phyloP scores from a whole-genome alignment of 2,888 invertebrate genomes.

The Caprella mutica region DNA sequence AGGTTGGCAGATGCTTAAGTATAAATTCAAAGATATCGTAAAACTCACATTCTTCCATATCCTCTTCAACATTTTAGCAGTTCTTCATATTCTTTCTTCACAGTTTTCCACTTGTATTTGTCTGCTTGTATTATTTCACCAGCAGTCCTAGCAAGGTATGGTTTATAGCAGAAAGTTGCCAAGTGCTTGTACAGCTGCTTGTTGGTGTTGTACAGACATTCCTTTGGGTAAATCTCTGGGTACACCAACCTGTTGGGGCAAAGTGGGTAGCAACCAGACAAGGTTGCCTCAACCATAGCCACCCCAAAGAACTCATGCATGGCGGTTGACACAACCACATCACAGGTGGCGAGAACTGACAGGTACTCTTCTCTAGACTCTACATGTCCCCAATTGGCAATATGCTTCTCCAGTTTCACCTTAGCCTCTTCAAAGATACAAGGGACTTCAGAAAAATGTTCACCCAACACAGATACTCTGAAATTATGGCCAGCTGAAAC shows the following conservation, averaged over 20 bases:
- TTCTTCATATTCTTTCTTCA: too few relatives aligned
- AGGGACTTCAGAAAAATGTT: slow-evolving; percentile 51
- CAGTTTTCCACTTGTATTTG: too few relatives aligned
- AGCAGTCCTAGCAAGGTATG: slow-evolving; percentile 39
- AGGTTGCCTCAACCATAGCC: slow-evolving; percentile 59
- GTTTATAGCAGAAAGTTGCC: slow-evolving; percentile 44
- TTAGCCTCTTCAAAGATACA: slow-evolving; percentile 50
- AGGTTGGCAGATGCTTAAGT: too few relatives aligned
- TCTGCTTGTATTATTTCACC: too few relatives aligned
- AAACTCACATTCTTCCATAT: too few relatives aligned
- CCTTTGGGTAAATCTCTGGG: slow-evolving; percentile 55
- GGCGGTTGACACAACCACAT: slow-evolving; percentile 60
- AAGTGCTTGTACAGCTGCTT: slow-evolving; percentile 50
- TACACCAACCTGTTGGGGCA: slow-evolving; percentile 58
- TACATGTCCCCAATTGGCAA: slow-evolving; percentile 33
- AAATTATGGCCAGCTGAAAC: slow-evolving; percentile 48
- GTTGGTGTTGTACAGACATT: slow-evolving; percentile 51
- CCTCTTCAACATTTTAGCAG: too few relatives aligned
- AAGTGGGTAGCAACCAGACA: slow-evolving; percentile 57
- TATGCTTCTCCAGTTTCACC: slow-evolving; percentile 39
- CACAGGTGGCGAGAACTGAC: too few relatives aligned
- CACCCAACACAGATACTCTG: slow-evolving; percentile 51
- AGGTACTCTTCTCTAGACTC: slow-evolving; percentile 27
- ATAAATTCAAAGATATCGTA: too few relatives aligned
- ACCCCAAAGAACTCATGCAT: slow-evolving; percentile 66